Evolutionary conservation across 2,797 vertebrate species (phyloP).

Genomic region (Ceyx erithaca): DNA sequence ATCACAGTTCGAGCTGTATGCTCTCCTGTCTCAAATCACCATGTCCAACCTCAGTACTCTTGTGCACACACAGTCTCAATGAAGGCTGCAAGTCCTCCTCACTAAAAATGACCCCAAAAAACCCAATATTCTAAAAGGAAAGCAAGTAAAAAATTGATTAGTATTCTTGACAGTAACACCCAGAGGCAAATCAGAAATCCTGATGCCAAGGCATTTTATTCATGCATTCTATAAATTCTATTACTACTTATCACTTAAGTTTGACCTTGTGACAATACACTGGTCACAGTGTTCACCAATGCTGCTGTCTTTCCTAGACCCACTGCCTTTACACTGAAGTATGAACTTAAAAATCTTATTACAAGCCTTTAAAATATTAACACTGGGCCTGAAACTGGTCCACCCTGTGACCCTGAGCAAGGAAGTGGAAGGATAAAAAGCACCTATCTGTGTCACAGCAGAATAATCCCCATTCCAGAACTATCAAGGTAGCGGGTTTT

Average conservation of each 20-base stretch:
- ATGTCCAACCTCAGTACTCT: not conserved
- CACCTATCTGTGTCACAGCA: not conserved
- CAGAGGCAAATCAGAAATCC: not conserved
- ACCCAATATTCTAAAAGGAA: not conserved
- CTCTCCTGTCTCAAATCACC: not conserved
- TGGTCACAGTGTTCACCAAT: not conserved
- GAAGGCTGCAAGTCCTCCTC: not conserved
- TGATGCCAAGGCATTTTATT: not conserved
- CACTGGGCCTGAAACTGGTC: not conserved
- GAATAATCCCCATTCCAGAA: slow-evolving; percentile 6
- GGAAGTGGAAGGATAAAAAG: not conserved
- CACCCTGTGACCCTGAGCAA: not conserved
- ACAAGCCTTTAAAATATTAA: slow-evolving; percentile 46
- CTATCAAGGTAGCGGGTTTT: slow-evolving; percentile 30
- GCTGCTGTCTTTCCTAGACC: not conserved
- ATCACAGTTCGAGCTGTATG: not conserved
- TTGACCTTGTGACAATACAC: slow-evolving; percentile 25
- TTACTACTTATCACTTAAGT: slow-evolving; percentile 10
- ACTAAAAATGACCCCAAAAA: not conserved
- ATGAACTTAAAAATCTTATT: slow-evolving; percentile 43
- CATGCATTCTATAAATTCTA: slow-evolving; percentile 10
- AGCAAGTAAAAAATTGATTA: not conserved
- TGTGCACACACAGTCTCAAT: not conserved
- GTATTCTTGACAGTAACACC: too few species aligned
- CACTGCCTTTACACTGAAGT: not conserved